Conservation (phyloP, 2,888 invertebrate species). For the Orthosia gothica region DNA sequence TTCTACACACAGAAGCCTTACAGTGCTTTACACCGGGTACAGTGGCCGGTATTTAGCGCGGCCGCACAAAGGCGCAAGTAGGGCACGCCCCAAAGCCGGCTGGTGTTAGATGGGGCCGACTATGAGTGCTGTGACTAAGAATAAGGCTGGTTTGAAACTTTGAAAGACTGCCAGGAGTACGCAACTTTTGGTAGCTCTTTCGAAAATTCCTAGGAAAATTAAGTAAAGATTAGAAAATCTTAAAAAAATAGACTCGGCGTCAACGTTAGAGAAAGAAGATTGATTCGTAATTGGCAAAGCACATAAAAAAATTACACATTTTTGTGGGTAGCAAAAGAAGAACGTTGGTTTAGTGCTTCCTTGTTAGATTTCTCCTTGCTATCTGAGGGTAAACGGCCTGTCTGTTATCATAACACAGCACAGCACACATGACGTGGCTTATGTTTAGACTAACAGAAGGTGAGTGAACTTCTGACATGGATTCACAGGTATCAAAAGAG, state of each 20-base stretch:
- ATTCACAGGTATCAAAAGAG: background rate
- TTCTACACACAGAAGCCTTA: constrained; percentile 65
- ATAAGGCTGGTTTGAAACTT: constrained; percentile 16
- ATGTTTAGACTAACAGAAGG: constrained; percentile 14
- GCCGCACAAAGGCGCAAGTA: constrained; percentile 60
- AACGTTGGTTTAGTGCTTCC: background rate
- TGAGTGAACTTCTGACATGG: constrained; percentile 17
- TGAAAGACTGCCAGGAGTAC: constrained; percentile 13
- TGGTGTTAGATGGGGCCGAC: constrained; percentile 17
- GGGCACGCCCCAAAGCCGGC: constrained; percentile 48
- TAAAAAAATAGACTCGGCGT: too few species aligned
- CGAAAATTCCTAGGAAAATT: background rate
- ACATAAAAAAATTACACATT: too few species aligned
- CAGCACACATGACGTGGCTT: background rate
- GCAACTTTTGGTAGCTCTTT: background rate
- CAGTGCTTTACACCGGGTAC: constrained; percentile 58
- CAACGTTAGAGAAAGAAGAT: background rate
- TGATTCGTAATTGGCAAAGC: too few species aligned
- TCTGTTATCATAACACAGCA: background rate
- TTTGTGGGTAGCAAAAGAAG: background rate
- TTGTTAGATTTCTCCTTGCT: constrained; percentile 8
- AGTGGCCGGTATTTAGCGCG: constrained; percentile 60
- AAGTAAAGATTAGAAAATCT: too few species aligned
- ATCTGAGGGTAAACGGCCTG: constrained; percentile 4
- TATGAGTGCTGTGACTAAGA: constrained; percentile 29